A percentile compares a stretch with the other conserved stretches of the same genome.
phyloP scores from a whole-genome alignment of 2,113 vertebrate species.

The Alexandromys fortis region DNA sequence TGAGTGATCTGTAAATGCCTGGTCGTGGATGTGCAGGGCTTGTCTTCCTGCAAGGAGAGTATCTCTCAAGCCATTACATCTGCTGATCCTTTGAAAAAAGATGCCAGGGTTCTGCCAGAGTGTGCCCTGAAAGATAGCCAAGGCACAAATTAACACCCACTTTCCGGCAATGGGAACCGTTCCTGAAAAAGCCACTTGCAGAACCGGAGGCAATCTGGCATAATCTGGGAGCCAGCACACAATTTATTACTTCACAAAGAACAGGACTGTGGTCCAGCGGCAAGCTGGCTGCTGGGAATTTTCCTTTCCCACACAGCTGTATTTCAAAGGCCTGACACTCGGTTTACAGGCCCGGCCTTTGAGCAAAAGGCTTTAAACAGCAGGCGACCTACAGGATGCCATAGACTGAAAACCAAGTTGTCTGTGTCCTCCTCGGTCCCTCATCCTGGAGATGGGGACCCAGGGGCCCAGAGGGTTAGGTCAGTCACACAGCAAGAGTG shows the following conservation, averaged over 20 bases:
- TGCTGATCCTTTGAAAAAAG: constrained; percentile 48
- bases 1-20: background rate
- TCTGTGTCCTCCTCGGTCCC: background rate
- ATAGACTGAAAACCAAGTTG: background rate
- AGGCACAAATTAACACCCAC: constrained; percentile 69
- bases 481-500: background rate
- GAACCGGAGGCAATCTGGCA: constrained; percentile 64
- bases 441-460: background rate
- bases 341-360: constrained; percentile 64
- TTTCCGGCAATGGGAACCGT: constrained; percentile 51
- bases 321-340: constrained; percentile 66
- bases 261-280: constrained; percentile 39
- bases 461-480: background rate
- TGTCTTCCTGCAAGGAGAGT: background rate
- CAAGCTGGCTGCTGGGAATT: constrained; percentile 47
- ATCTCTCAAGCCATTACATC: background rate
- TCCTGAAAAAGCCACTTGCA: constrained; percentile 62
- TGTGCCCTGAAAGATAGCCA: constrained; percentile 66
- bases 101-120: constrained; percentile 53
- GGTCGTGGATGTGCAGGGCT: background rate
- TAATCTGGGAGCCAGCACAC: constrained; percentile 54
- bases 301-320: constrained; percentile 69
- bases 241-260: constrained; percentile 72
- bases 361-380: constrained; percentile 59
- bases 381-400: background rate